phyloP scores from a whole-genome alignment of 2,113 vertebrate species.

The Chaenocephalus aceratus region DNA sequence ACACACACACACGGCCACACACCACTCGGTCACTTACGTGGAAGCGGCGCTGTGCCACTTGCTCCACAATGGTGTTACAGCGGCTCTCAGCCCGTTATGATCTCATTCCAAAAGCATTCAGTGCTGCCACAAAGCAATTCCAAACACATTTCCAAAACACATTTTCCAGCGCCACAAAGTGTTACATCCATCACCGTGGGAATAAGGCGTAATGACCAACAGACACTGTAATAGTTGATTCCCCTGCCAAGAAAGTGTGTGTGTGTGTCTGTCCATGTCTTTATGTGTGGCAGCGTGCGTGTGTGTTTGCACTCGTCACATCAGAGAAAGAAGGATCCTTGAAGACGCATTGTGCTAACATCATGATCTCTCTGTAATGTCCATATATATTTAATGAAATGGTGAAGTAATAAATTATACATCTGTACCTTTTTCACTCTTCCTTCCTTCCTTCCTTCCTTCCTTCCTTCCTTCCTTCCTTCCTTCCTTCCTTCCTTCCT shows the following conservation, averaged over 20 bases:
- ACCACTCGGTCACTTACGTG: slow-evolving; percentile 63
- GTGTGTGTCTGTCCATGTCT: slow-evolving; percentile 20
- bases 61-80: slow-evolving; percentile 73
- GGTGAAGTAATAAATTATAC: slow-evolving; percentile 54
- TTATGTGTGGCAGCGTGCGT: background rate
- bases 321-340: slow-evolving; percentile 14
- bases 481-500: background rate
- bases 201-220: slow-evolving; percentile 78
- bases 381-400: slow-evolving; percentile 65
- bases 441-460: background rate
- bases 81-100: slow-evolving; percentile 77
- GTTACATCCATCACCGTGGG: slow-evolving; percentile 79
- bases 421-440: slow-evolving; percentile 24
- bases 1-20: slow-evolving; percentile 15
- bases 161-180: slow-evolving; percentile 76
- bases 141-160: slow-evolving; percentile 81
- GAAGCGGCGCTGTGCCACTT: slow-evolving; percentile 71
- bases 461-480: background rate
- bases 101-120: slow-evolving; percentile 79
- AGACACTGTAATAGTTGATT: slow-evolving; percentile 74
- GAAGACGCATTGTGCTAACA: slow-evolving; percentile 37
- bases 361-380: slow-evolving; percentile 24
- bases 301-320: slow-evolving; percentile 14
- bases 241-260: slow-evolving; percentile 59
- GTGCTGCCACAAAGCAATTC: slow-evolving; percentile 79